Percentiles rank a stretch among this genome's conserved stretches.
Conservation (phyloP, 2,797 vertebrate genomes). For the Rhinogobio ventralis region DNA sequence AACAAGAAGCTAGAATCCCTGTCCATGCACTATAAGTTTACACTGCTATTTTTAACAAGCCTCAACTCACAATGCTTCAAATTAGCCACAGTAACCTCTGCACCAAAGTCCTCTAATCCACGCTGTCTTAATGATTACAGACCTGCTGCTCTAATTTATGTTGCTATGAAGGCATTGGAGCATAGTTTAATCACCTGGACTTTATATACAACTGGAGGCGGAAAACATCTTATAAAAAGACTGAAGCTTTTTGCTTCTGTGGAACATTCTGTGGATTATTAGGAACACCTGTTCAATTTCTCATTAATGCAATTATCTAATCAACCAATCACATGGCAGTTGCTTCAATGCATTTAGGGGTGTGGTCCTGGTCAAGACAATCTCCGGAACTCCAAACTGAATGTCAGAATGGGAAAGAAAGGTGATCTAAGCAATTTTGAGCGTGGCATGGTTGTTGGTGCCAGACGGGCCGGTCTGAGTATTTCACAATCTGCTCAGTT, state of each 20-base stretch:
- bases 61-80: slow-evolving; percentile 28
- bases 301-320: too few species aligned
- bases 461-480: too few species aligned
- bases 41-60: slow-evolving; percentile 26
- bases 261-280: too few species aligned
- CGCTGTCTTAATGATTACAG: slow-evolving; percentile 23
- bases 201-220: background rate
- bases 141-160: slow-evolving; percentile 16
- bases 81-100: slow-evolving; percentile 26
- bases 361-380: too few species aligned
- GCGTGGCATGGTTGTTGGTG: too few species aligned
- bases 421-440: too few species aligned
- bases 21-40: background rate
- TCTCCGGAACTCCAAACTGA: too few species aligned
- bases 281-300: too few species aligned
- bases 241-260: background rate
- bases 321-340: too few species aligned
- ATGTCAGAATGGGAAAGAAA: too few species aligned
- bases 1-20: background rate
- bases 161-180: slow-evolving; percentile 6
- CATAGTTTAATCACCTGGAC: background rate
- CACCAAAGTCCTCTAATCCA: slow-evolving; percentile 16
- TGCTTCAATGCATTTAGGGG: too few species aligned
- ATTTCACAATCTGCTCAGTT: too few species aligned
- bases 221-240: background rate